A percentile compares a stretch with the other conserved stretches of the same genome.
Conservation (phyloP, 2,113 vertebrate genomes). For the Silurus meridionalis region DNA sequence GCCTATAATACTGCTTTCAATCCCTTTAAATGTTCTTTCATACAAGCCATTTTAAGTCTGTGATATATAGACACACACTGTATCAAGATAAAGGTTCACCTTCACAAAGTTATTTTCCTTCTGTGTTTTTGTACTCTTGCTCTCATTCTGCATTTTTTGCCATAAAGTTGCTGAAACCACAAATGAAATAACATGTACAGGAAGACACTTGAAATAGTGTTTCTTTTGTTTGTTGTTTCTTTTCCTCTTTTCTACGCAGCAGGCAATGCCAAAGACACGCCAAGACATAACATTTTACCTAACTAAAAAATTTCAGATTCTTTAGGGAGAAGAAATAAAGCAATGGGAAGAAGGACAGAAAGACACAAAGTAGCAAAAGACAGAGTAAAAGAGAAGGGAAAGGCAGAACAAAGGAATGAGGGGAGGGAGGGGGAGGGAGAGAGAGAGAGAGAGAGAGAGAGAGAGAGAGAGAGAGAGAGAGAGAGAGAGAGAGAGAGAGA, state of each 20-base stretch:
- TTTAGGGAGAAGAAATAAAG: constrained; percentile 10
- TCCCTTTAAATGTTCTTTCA: constrained; percentile 4
- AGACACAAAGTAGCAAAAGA: not conserved
- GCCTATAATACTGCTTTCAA: constrained; percentile 32
- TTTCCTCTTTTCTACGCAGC: constrained; percentile 38
- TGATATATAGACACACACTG: constrained; percentile 20
- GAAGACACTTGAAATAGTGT: constrained; percentile 51
- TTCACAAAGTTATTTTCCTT: constrained; percentile 2
- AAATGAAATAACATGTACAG: constrained; percentile 44
- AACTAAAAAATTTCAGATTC: constrained; percentile 34
- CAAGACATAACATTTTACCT: constrained; percentile 37
- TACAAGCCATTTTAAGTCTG: constrained; percentile 19
- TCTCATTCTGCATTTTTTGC: constrained; percentile 4
- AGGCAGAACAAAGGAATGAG: not conserved
- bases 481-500: constrained; percentile 49
- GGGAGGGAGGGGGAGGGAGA: constrained; percentile 35
- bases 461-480: constrained; percentile 48
- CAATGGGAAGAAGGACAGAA: not conserved
- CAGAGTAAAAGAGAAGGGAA: not conserved
- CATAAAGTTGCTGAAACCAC: constrained; percentile 40
- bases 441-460: constrained; percentile 40
- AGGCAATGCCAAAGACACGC: constrained; percentile 45
- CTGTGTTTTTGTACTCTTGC: constrained; percentile 29
- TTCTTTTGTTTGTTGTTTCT: constrained; percentile 34
- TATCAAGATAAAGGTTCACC: constrained; percentile 5